phyloP scores from a whole-genome alignment of 2,113 vertebrate species.

The Cygnus atratus region DNA sequence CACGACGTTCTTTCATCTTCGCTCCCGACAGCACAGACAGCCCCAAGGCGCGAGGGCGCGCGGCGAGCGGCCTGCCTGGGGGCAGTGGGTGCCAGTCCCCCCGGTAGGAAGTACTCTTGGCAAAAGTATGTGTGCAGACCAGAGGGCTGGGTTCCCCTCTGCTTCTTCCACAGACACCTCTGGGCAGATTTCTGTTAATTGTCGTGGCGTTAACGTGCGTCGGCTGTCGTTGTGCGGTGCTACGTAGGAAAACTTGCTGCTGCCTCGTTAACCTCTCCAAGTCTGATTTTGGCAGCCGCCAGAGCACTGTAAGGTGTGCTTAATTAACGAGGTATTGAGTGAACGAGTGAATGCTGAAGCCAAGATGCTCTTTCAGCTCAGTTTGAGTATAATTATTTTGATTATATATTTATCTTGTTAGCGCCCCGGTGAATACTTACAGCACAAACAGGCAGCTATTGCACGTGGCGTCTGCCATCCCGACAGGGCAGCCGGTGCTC shows the following conservation, averaged over 20 bases:
- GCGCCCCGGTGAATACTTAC: not conserved
- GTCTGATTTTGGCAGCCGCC: not conserved
- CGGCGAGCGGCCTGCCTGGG: not conserved
- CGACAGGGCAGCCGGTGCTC: not conserved
- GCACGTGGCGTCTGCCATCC: not conserved
- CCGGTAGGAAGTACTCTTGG: not conserved
- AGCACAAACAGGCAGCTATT: not conserved
- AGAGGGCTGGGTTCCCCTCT: not conserved
- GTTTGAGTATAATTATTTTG: not conserved
- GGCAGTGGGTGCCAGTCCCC: constrained; percentile 33
- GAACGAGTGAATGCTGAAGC: not conserved
- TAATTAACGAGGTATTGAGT: not conserved
- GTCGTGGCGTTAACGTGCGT: not conserved
- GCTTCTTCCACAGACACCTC: not conserved
- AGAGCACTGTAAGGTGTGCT: not conserved
- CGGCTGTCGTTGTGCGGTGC: not conserved
- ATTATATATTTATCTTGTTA: not conserved
- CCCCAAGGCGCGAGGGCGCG: not conserved
- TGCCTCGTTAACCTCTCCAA: not conserved
- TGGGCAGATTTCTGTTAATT: not conserved
- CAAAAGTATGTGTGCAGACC: not conserved
- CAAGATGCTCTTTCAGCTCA: not conserved
- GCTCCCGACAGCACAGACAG: not conserved
- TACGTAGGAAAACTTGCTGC: not conserved
- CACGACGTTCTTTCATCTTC: constrained; percentile 59